Conservation (phyloP, 1,140 invertebrate species). For the Conopomorpha cramerella region DNA sequence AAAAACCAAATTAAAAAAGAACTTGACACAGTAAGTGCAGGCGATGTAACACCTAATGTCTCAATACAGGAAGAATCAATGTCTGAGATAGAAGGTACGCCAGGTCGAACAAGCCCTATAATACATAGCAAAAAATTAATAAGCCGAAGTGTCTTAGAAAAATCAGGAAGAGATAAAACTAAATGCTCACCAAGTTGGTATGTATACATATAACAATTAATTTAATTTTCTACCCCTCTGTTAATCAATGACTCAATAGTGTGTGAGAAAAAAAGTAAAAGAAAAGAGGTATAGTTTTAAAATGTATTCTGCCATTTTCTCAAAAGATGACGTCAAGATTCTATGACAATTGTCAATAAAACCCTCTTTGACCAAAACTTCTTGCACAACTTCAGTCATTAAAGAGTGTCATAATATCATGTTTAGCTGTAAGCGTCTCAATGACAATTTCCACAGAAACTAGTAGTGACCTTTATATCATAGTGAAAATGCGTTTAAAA, state of each 20-base stretch:
- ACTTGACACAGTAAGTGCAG: conserved; percentile 4
- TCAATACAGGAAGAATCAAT: conserved; percentile 17
- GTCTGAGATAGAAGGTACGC: conserved; percentile 33
- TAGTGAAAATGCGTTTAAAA: too few species aligned
- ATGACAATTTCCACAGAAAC: too few species aligned
- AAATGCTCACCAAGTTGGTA: conserved; percentile 36
- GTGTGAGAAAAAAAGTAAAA: neutral
- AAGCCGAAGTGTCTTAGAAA: conserved; percentile 4
- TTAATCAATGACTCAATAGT: too few species aligned
- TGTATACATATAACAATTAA: too few species aligned
- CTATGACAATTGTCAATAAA: too few species aligned
- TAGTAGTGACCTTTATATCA: too few species aligned
- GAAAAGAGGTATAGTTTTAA: neutral
- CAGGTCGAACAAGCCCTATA: conserved; percentile 35
- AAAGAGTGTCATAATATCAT: too few species aligned
- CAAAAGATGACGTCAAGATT: neutral
- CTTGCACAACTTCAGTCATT: too few species aligned
- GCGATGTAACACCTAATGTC: too few species aligned
- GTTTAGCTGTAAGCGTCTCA: too few species aligned
- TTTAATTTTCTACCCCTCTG: too few species aligned
- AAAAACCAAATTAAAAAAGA: conserved; percentile 13
- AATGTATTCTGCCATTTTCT: neutral
- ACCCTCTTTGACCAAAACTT: too few species aligned
- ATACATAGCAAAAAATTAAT: conserved; percentile 27
- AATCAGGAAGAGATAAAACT: conserved; percentile 27